phyloP scores from a whole-genome alignment of 1,140 invertebrate genomes.

The Cydia amplana region DNA sequence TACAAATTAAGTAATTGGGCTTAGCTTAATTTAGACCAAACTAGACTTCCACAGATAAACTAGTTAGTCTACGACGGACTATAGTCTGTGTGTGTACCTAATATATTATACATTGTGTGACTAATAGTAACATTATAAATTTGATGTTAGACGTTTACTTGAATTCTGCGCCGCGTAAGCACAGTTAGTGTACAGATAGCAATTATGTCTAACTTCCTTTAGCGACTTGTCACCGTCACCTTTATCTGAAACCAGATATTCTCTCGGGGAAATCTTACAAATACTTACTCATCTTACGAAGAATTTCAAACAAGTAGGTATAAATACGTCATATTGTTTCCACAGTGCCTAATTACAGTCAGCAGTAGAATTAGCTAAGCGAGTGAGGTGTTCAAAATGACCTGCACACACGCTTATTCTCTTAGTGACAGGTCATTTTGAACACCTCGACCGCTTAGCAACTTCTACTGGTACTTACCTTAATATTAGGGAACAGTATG shows the following conservation, averaged over 20 bases:
- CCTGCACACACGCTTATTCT: too few relatives aligned
- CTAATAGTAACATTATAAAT: neutral
- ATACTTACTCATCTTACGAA: neutral
- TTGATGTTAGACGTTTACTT: constrained; percentile 13
- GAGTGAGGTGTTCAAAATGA: too few relatives aligned
- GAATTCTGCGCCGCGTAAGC: neutral
- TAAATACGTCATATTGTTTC: neutral
- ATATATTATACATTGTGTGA: neutral
- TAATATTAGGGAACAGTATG: too few relatives aligned
- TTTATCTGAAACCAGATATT: neutral
- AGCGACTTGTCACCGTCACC: neutral
- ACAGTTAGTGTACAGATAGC: neutral
- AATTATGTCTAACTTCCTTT: neutral
- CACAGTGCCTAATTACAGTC: neutral
- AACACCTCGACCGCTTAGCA: too few relatives aligned
- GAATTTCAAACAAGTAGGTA: neutral
- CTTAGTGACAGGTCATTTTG: too few relatives aligned
- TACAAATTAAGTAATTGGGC: too few relatives aligned
- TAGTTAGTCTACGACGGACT: too few relatives aligned
- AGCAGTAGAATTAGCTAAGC: too few relatives aligned
- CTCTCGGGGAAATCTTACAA: neutral
- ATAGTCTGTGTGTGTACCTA: neutral
- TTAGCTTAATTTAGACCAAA: too few relatives aligned
- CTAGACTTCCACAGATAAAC: too few relatives aligned
- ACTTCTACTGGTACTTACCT: too few relatives aligned